phyloP scores from a whole-genome alignment of 2,888 invertebrate species.

The Metalampra italica region DNA sequence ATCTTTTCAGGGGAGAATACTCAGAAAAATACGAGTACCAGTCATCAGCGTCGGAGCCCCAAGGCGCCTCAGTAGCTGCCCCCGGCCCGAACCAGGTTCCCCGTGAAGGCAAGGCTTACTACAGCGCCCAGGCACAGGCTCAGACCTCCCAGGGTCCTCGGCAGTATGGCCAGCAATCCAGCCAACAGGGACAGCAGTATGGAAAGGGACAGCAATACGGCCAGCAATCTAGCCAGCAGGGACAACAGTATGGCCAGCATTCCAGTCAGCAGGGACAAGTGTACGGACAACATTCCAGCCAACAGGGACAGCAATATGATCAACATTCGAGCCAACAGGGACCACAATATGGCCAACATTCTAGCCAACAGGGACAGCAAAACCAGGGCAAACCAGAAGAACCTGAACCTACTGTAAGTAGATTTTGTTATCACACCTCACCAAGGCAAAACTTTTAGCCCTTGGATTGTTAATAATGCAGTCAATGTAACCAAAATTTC shows the following conservation, averaged over 20 bases:
- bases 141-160: conserved; percentile 18
- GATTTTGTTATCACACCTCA: neutral
- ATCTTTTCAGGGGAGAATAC: conserved; percentile 26
- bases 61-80: conserved; percentile 9
- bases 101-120: neutral
- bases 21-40: conserved; percentile 15
- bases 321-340: conserved; percentile 12
- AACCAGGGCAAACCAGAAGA: conserved; percentile 28
- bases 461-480: too few relatives aligned
- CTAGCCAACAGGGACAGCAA: conserved; percentile 10
- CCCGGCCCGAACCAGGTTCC: conserved; percentile 1
- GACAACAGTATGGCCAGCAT: conserved; percentile 10
- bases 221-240: conserved; percentile 11
- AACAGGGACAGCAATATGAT: conserved; percentile 16
- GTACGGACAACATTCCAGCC: conserved; percentile 9
- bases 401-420: conserved; percentile 65
- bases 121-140: conserved; percentile 14
- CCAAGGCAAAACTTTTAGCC: too few relatives aligned
- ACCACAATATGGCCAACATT: conserved; percentile 9
- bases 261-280: conserved; percentile 12
- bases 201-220: conserved; percentile 14
- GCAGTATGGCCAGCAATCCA: conserved; percentile 13
- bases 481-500: too few relatives aligned
- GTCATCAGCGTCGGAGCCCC: conserved; percentile 22
- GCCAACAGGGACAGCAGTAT: conserved; percentile 17